phyloP scores from a whole-genome alignment of 2,888 invertebrate species.

The Phyllotreta cruciferae region DNA sequence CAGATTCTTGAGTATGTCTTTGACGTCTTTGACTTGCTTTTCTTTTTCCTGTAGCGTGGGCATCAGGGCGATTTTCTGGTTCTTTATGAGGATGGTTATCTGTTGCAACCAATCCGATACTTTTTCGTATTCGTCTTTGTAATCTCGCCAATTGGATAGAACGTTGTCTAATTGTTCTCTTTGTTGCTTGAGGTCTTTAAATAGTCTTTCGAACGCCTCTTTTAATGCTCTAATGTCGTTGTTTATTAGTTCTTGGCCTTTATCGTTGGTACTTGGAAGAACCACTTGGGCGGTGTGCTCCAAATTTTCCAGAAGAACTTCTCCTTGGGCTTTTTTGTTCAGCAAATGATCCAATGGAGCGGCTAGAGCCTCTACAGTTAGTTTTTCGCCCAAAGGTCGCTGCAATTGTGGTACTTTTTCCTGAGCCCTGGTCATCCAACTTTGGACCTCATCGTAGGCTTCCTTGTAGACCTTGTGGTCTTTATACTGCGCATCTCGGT shows the following conservation, averaged over 20 bases:
- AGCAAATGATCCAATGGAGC: slow-evolving; percentile 85
- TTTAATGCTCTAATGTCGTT: slow-evolving; percentile 86
- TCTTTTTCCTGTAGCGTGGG: slow-evolving; percentile 83
- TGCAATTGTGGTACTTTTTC: slow-evolving; percentile 90
- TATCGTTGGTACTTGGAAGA: slow-evolving; percentile 79
- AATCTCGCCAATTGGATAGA: slow-evolving; percentile 85
- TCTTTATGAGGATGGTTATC: slow-evolving; percentile 88
- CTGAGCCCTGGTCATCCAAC: slow-evolving; percentile 86
- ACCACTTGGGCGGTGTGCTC: slow-evolving; percentile 89
- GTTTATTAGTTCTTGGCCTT: slow-evolving; percentile 80
- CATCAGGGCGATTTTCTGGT: slow-evolving; percentile 83
- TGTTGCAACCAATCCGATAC: slow-evolving; percentile 93
- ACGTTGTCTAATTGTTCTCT: slow-evolving; percentile 84
- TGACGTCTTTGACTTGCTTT: slow-evolving; percentile 82
- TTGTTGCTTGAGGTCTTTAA: slow-evolving; percentile 85
- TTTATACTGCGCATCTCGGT: slow-evolving; percentile 85
- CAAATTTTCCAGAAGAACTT: slow-evolving; percentile 83
- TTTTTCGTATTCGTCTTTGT: slow-evolving; percentile 91
- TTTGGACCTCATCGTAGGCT: slow-evolving; percentile 86
- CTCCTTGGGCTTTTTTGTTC: slow-evolving; percentile 91
- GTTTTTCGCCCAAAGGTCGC: slow-evolving; percentile 81
- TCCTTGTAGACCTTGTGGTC: slow-evolving; percentile 91
- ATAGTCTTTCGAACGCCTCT: slow-evolving; percentile 84
- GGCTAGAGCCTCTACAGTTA: slow-evolving; percentile 88
- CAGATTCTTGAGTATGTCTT: slow-evolving; percentile 76